phyloP scores from a whole-genome alignment of 2,113 vertebrate species.

The Phycodurus eques region DNA sequence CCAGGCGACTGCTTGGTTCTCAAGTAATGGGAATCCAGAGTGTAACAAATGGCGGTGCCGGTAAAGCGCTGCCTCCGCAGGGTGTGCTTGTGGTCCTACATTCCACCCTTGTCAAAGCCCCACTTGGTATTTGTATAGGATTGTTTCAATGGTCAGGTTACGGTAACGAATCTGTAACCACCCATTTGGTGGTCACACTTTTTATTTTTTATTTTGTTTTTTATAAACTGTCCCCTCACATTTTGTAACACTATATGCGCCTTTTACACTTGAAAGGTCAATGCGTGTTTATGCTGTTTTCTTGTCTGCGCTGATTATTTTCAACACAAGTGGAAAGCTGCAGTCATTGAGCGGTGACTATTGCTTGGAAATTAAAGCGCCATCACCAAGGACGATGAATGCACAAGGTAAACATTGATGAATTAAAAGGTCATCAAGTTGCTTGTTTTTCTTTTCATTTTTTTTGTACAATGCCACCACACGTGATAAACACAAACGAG shows the following conservation, averaged over 20 bases:
- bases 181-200: conserved; percentile 60
- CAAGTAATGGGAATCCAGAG: conserved; percentile 67
- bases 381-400: background rate
- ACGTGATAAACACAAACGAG: background rate
- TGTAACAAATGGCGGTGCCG: conserved; percentile 68
- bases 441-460: too few species aligned
- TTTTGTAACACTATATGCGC: conserved; percentile 51
- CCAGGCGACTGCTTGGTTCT: conserved; percentile 53
- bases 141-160: conserved; percentile 64
- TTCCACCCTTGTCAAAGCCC: conserved; percentile 51
- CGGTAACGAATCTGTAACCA: conserved; percentile 51
- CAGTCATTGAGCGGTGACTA: conserved; percentile 40
- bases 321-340: conserved; percentile 40
- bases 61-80: conserved; percentile 51
- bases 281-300: conserved; percentile 59
- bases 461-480: too few species aligned
- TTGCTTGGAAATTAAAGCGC: conserved; percentile 14
- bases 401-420: background rate
- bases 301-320: conserved; percentile 58
- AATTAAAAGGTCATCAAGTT: conserved; percentile 26
- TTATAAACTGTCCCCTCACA: conserved; percentile 43
- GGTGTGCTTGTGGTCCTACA: conserved; percentile 65
- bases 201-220: conserved; percentile 32
- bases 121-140: conserved; percentile 52
- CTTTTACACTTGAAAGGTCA: conserved; percentile 50